These are phyloP conservation scores for Glyphotaelius pellucidus DNA, from an alignment of 2,888 invertebrate species.

Conservation along the genomic window DNA sequence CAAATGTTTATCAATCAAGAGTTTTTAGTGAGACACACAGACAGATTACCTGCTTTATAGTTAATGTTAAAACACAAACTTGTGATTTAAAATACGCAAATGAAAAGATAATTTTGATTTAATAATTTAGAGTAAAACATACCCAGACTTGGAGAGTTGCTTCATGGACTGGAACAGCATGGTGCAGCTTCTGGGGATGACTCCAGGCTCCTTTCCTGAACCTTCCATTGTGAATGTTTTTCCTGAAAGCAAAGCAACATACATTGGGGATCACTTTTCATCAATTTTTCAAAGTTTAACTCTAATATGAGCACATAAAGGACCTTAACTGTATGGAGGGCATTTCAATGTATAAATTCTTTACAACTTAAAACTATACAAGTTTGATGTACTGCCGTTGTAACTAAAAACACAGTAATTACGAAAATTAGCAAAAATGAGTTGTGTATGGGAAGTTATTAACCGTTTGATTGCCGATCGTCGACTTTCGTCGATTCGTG, in stretches of 20 bases:
- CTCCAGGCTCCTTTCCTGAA: slow-evolving; percentile 73
- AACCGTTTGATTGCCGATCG: no score
- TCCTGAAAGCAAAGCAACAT: slow-evolving; percentile 72
- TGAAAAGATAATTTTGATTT: background rate
- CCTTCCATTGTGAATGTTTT: slow-evolving; percentile 90
- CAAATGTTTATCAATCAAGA: background rate
- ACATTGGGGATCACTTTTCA: background rate
- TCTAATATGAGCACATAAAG: background rate
- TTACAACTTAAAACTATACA: no score
- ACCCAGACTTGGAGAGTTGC: slow-evolving; percentile 79
- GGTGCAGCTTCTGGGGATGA: slow-evolving; percentile 84
- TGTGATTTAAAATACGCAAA: background rate
- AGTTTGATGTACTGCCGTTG: no score
- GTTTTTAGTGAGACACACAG: background rate
- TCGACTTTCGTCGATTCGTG: no score
- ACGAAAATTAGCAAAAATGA: no score
- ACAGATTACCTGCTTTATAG: background rate
- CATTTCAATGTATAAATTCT: background rate
- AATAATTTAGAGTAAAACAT: slow-evolving; percentile 69
- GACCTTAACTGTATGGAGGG: background rate
- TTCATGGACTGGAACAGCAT: slow-evolving; percentile 80
- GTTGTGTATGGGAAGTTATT: no score
- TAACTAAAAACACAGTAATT: no score
- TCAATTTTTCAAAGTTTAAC: background rate
- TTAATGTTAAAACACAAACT: no score